Evolutionary conservation across 2,113 vertebrate species (phyloP), one percentile per base, ranked within the genome.

Genomic region (Microcebus lehilahytsara): DNA sequence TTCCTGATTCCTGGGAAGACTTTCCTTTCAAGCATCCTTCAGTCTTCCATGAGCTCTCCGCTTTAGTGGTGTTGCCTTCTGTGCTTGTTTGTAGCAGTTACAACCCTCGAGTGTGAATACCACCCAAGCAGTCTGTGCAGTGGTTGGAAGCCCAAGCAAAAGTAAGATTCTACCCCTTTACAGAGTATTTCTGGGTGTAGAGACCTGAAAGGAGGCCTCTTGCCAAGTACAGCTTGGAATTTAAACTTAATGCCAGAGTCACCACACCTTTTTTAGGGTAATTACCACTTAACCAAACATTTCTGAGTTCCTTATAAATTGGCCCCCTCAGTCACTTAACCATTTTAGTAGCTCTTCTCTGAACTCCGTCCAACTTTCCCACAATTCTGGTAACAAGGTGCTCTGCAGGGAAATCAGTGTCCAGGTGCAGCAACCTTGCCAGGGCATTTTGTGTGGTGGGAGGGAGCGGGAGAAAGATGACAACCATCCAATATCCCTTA

Each of bases 201-300:
- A 93, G 37, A 58, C 46, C 69, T 81, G 51, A 74, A 91, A 85
- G 69, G 56, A 90, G 34, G 32, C 51, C 67, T 64, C 67, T 23
- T 87, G 89, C 84, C 94, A 93, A 95, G 60, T 77, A 53, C 20
- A 51, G 37, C 77, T 67, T 78, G 72, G 85, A 87, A 96, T 86
- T 53, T 96, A 25, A 96, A 87, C 40, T 90, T 87, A 92, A 88
- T 64, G 72, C 96, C 95, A 96, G 91, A 94, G 83, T 96, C 87
- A 90, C 95, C 84, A 92, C 94, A 88, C 89, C 93, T 93, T 96
- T 95, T 95, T 88, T 51, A 91, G 92, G 95, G 93, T 96, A 97
- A 97, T 98, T 96, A 96, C 98, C 97, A 92, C 97, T 98, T 97
- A 97, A 90, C 95, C 92, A 98, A 96, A 98, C 95, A 97, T 97